These are phyloP conservation scores for Strix occidentalis DNA, from an alignment of 2,797 vertebrate genomes.

Conservation along the genomic window DNA sequence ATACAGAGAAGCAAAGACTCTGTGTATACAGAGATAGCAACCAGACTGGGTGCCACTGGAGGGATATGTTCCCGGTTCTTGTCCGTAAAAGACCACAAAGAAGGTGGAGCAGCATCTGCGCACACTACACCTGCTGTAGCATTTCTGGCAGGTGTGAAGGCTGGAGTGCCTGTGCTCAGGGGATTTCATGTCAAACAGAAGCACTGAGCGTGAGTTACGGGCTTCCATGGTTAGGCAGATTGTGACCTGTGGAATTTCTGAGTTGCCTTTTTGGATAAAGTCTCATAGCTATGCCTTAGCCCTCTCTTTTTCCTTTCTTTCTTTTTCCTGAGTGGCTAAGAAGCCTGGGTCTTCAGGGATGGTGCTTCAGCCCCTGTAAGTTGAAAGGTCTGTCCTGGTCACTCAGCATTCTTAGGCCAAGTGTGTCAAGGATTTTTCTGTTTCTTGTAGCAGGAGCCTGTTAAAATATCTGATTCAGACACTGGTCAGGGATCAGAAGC, in stretches of 20 bases:
- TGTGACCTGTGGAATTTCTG: not conserved
- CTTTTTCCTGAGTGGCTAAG: not conserved
- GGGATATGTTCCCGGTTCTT: not conserved
- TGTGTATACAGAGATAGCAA: not conserved
- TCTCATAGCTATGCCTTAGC: not conserved
- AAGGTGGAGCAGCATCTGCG: not conserved
- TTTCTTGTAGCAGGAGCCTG: not conserved
- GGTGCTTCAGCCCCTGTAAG: not conserved
- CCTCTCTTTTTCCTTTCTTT: not conserved
- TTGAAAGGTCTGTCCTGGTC: not conserved
- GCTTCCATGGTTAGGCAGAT: not conserved
- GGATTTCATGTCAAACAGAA: not conserved
- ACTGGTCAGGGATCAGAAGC: not conserved
- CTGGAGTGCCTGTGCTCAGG: not conserved
- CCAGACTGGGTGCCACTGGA: not conserved
- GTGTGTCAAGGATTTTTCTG: not conserved
- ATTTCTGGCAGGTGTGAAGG: not conserved
- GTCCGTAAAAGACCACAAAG: not conserved
- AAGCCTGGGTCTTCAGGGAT: not conserved
- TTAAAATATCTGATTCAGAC: constrained; percentile 18
- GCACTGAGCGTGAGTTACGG: not conserved
- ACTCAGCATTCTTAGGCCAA: not conserved
- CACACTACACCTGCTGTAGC: not conserved
- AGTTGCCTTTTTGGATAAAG: not conserved
- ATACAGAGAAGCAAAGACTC: not conserved